phyloP scores from a whole-genome alignment of 2,888 invertebrate species.

The Brenthis ino region DNA sequence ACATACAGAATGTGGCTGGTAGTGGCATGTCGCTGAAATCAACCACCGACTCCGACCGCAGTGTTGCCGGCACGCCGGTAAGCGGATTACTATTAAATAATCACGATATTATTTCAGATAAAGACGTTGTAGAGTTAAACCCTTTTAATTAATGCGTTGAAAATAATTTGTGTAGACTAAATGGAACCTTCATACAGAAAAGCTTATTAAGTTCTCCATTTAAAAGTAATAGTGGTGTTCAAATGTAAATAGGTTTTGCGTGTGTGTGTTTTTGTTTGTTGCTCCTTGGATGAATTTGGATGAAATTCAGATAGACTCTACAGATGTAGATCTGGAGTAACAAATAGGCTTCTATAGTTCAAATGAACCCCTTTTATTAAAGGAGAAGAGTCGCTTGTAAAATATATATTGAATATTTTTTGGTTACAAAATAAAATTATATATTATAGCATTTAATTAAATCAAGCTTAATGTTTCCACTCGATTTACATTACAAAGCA shows the following conservation, averaged over 20 bases:
- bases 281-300: too few species aligned
- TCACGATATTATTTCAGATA: constrained; percentile 18
- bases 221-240: background rate
- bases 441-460: constrained; percentile 21
- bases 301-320: too few species aligned
- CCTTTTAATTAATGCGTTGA: constrained; percentile 15
- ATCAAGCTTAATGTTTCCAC: constrained; percentile 25
- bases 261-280: too few species aligned
- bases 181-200: constrained; percentile 3
- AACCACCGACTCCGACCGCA: constrained; percentile 40
- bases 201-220: constrained; percentile 2
- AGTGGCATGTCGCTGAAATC: constrained; percentile 34
- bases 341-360: too few species aligned
- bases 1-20: constrained; percentile 27
- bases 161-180: constrained; percentile 18
- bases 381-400: too few species aligned
- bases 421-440: background rate
- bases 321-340: too few species aligned
- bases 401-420: background rate
- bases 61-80: constrained; percentile 32
- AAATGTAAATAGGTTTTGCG: background rate
- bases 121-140: constrained; percentile 12
- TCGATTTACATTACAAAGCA: constrained; percentile 27
- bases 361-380: too few species aligned
- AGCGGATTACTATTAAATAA: constrained; percentile 24